A percentile compares a stretch with the other conserved stretches of the same genome.
Evolutionary conservation across 1,140 invertebrate genomes (phyloP).

Genomic region (Pogonognathellus flavescens): DNA sequence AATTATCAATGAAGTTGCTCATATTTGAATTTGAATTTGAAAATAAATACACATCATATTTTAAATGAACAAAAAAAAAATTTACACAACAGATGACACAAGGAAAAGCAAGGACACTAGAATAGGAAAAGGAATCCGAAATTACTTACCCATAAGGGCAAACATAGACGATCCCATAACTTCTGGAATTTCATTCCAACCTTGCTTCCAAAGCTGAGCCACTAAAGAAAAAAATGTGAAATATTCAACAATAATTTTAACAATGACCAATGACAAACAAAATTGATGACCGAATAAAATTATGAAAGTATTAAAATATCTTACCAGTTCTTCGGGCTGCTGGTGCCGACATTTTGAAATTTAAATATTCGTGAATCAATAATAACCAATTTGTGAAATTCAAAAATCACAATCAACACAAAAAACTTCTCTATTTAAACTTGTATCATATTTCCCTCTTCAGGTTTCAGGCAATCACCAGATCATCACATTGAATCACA

Average conservation of each 20-base stretch:
- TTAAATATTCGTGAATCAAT: background rate
- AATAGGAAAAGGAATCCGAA: too few relatives aligned
- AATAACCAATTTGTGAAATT: background rate
- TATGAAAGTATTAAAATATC: background rate
- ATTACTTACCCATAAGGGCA: background rate
- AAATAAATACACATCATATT: too few relatives aligned
- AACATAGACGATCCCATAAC: slow-evolving; percentile 71
- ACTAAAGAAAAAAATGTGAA: background rate
- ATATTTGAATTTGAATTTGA: too few relatives aligned
- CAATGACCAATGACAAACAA: background rate
- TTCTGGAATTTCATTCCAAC: slow-evolving; percentile 79
- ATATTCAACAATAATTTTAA: background rate
- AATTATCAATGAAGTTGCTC: too few relatives aligned
- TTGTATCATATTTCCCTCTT: too few relatives aligned
- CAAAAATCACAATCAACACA: too few relatives aligned
- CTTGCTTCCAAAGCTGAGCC: slow-evolving; percentile 71
- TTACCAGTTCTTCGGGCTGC: slow-evolving; percentile 18
- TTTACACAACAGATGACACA: too few relatives aligned
- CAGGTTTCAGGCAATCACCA: too few relatives aligned
- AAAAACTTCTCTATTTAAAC: too few relatives aligned
- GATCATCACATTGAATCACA: too few relatives aligned
- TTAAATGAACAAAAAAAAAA: too few relatives aligned
- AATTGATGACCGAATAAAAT: background rate
- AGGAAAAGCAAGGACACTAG: too few relatives aligned
- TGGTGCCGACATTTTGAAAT: slow-evolving; percentile 30